A percentile compares a stretch with the other conserved stretches of the same genome.
Evolutionary conservation across 92 coral and sea anemone genomes (phyloP).

Genomic region (Zoanthus sansibaricus): DNA sequence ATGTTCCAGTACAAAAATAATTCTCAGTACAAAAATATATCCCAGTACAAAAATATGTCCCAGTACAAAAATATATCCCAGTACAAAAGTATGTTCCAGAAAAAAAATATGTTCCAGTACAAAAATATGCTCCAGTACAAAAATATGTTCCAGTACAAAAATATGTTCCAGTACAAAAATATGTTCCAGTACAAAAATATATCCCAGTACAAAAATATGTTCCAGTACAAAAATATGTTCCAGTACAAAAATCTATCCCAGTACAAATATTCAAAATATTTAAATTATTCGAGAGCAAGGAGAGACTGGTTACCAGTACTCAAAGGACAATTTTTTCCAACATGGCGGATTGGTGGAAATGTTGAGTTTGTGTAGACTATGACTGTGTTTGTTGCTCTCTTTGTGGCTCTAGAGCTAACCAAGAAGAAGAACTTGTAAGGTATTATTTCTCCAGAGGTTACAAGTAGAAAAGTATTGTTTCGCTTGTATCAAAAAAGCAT

Average conservation of each 20-base stretch:
- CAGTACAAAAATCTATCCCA: slow-evolving; percentile 32
- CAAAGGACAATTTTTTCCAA: neutral
- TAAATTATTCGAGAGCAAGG: neutral
- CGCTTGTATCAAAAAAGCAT: slow-evolving; percentile 62
- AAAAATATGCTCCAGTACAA: neutral
- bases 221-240: neutral
- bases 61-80: neutral
- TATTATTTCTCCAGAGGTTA: slow-evolving; percentile 67
- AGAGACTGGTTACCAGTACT: neutral
- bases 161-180: too few species aligned
- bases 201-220: neutral
- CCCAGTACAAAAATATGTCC: too few species aligned
- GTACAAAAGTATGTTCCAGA: neutral
- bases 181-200: too few species aligned
- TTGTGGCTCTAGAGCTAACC: slow-evolving; percentile 42
- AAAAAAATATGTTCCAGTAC: neutral
- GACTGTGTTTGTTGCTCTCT: slow-evolving; percentile 41
- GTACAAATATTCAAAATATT: slow-evolving; percentile 2
- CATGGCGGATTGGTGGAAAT: slow-evolving; percentile 21
- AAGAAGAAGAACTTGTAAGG: slow-evolving; percentile 11
- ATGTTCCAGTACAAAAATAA: too few species aligned
- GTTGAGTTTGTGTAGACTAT: slow-evolving; percentile 29
- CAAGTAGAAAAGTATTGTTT: slow-evolving; percentile 61
- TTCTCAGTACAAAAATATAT: too few species aligned
- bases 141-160: neutral